Base-by-base conservation (phyloP, 2,113 vertebrate genomes). In the Poeciliopsis retropinna region DNA sequence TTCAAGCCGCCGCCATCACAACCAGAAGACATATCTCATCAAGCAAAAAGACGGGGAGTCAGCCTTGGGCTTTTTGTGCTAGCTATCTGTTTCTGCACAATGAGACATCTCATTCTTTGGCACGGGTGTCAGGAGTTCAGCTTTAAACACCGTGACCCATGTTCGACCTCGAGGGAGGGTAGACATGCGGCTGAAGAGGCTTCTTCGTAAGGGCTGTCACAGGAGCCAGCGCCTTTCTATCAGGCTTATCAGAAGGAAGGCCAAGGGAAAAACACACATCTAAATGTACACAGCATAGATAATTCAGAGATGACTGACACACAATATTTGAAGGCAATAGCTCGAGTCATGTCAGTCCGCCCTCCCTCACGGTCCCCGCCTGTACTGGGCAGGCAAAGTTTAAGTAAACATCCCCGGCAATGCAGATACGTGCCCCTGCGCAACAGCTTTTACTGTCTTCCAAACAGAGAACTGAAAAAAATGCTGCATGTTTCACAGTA, bases 101-200 rank as follows among this genome's bases (percentile, higher is more conserved):
- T 89, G 84, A 89, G 85, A 68, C 15, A 64, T 81, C 84, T 91
- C 89, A 87, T 80, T 89, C 86, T 78, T 80, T 67, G 76, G 76
- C 75, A 85, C 29, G 84, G 73, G 88, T 92, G 92, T 92, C 93
- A 91, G 77, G 83, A 89, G 90, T 92, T 92, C 93, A 92, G 85
- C 80, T 87, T 92, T 93, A 91, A 88, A 89, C 82, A 72, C 66
- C 65, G 17, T 51, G 91, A 86, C 93, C 92, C 64, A 54, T 27
- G n/a, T 87, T 91, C 91, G 89, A 93, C 91, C 92, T 87, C 88
- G 68, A 71, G 28, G 83, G 83, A 80, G 89, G 78, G 80, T 65
- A 84, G 82, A 79, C 82, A 88, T 87, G 86, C 82, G 86, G 84
- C 88, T 85, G 85, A 88, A 85, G 88, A 88, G 83, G 73, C 79